Evolutionary conservation across 2,113 vertebrate genomes (phyloP).

Genomic region (Hydrochoerus hydrochaeris): DNA sequence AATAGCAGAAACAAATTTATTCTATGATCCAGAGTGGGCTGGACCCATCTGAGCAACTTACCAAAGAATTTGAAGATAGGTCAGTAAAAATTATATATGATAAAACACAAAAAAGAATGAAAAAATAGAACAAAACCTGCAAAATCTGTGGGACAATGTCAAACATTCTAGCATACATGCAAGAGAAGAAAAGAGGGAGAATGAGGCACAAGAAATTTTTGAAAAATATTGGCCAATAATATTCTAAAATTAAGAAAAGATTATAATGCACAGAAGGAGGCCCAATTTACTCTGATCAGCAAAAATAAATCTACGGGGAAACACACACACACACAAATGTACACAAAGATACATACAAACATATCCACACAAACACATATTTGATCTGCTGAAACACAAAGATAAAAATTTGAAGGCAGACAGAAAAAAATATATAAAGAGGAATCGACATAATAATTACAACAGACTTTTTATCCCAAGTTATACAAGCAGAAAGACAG

Average conservation of each 20-base stretch:
- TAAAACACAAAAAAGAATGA: neutral
- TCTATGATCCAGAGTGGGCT: neutral
- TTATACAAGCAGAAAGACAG: neutral
- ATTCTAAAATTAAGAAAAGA: neutral
- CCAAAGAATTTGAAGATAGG: neutral
- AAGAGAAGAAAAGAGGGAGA: slow-evolving; percentile 6
- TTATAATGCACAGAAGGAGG: neutral
- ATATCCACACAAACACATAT: neutral
- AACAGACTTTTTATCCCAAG: neutral
- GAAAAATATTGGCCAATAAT: neutral
- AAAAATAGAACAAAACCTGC: neutral
- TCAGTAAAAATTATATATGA: neutral
- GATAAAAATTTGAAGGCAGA: neutral
- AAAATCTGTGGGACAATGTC: neutral
- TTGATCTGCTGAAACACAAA: neutral
- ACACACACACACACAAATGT: neutral
- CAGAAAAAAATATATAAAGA: neutral
- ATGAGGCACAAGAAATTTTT: neutral
- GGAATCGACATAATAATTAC: neutral
- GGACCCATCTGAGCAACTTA: neutral
- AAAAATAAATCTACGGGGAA: neutral
- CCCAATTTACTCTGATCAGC: neutral
- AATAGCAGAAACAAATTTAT: slow-evolving; percentile 13
- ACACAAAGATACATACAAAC: neutral
- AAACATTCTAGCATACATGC: neutral